phyloP scores from a whole-genome alignment of 64 coral and sea anemone species.

The Trachythela sp. region DNA sequence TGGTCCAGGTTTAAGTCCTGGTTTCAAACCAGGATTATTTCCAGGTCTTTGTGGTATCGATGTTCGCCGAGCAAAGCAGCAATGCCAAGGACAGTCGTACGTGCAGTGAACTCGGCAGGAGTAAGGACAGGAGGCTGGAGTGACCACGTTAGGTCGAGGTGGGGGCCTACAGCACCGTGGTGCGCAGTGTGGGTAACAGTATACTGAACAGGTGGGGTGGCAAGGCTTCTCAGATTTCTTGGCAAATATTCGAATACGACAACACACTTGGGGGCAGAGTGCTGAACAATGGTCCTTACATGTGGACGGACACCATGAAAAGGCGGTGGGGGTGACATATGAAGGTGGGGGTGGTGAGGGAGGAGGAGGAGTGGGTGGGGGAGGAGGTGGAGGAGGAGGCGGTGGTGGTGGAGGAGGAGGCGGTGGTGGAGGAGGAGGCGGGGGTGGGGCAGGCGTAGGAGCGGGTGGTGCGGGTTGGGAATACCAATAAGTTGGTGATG shows the following conservation, averaged over 20 bases:
- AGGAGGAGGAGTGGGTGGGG: neutral
- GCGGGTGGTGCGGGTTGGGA: neutral
- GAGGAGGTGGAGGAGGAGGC: neutral
- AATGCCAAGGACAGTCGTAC: constrained; percentile 14
- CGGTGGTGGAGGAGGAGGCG: neutral
- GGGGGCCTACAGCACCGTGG: neutral
- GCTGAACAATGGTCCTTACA: neutral
- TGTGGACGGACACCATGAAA: neutral
- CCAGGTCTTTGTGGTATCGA: neutral
- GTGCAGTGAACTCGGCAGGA: constrained; percentile 6
- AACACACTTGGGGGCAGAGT: constrained; percentile 44
- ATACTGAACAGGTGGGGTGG: constrained; percentile 21
- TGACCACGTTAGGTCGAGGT: neutral
- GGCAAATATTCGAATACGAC: constrained; percentile 29
- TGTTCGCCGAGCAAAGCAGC: neutral
- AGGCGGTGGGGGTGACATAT: neutral
- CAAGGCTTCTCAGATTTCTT: neutral
- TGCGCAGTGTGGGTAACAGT: constrained; percentile 29
- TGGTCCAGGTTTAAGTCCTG: too few species aligned
- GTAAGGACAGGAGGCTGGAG: constrained; percentile 17
- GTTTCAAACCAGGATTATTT: neutral
- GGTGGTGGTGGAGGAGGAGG: constrained; percentile 9
- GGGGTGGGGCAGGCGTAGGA: neutral
- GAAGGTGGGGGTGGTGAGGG: neutral
- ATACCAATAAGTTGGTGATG: constrained; percentile 10